These are phyloP conservation scores for Bufo bufo DNA, from an alignment of 2,113 vertebrate species.

Conservation along the genomic window DNA sequence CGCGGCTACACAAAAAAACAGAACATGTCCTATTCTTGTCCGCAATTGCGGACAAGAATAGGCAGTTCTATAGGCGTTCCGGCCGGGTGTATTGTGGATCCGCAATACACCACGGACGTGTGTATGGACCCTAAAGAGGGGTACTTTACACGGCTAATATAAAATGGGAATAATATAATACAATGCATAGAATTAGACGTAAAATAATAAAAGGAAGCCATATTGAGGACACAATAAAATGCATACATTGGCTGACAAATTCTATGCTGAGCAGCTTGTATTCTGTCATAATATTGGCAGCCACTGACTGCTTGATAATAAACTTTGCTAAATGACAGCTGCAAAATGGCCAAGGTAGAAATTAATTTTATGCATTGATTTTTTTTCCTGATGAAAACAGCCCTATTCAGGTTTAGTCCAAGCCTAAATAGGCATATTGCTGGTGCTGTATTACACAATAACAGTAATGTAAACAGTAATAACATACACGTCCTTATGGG, in stretches of 20 bases:
- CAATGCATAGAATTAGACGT: no score
- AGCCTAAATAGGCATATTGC: background rate
- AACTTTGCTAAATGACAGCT: slow-evolving; percentile 3
- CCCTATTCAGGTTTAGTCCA: background rate
- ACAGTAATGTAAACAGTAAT: background rate
- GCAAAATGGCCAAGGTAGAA: background rate
- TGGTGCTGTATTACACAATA: background rate
- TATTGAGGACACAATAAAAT: background rate
- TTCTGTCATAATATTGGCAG: background rate
- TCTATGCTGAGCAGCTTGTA: background rate
- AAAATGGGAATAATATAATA: no score
- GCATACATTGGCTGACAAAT: background rate
- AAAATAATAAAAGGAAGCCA: background rate
- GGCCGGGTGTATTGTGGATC: no score
- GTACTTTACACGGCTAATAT: no score
- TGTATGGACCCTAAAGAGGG: no score
- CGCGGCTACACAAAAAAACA: no score
- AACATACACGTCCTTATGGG: no score
- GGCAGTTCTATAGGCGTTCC: no score
- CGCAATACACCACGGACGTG: no score
- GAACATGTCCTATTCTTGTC: no score
- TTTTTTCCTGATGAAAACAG: background rate
- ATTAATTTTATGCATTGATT: background rate
- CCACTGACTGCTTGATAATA: background rate
- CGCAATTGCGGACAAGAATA: no score